A percentile compares a stretch with the other conserved stretches of the same genome.
These are phyloP conservation scores for Cotesia congregata DNA, from an alignment of 2,888 invertebrate species.

Conservation along the genomic window DNA sequence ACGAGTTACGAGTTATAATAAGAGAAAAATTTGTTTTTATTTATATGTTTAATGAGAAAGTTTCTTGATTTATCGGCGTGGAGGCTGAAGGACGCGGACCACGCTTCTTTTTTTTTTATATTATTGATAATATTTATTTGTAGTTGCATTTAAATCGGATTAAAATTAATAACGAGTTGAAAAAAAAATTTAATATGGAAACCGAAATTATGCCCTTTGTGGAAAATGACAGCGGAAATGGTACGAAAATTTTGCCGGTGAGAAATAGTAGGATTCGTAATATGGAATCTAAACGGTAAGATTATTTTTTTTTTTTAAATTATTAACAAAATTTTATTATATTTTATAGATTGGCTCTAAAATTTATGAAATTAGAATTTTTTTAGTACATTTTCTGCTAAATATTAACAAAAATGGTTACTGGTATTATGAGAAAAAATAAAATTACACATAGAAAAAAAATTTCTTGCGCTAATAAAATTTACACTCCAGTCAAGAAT, in stretches of 20 bases:
- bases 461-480: too few relatives aligned
- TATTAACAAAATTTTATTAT: too few relatives aligned
- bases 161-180: slow-evolving; percentile 6
- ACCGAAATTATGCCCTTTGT: slow-evolving; percentile 64
- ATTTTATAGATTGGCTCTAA: too few relatives aligned
- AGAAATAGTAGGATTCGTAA: slow-evolving; percentile 57
- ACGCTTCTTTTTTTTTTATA: neutral
- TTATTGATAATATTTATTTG: neutral
- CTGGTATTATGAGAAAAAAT: too few relatives aligned
- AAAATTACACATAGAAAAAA: too few relatives aligned
- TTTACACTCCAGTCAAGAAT: too few relatives aligned
- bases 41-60: neutral
- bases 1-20: neutral
- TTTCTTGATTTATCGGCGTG: neutral
- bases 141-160: neutral
- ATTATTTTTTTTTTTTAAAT: neutral
- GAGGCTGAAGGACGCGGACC: neutral
- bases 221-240: slow-evolving; percentile 51
- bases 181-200: slow-evolving; percentile 54
- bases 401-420: too few relatives aligned
- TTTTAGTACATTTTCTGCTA: too few relatives aligned
- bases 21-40: neutral
- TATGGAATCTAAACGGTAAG: slow-evolving; percentile 61
- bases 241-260: slow-evolving; percentile 46
- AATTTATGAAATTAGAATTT: neutral